A percentile compares a stretch with the other conserved stretches of the same genome.
Conservation (phyloP, 2,113 vertebrate genomes). For the Pantherophis guttatus region DNA sequence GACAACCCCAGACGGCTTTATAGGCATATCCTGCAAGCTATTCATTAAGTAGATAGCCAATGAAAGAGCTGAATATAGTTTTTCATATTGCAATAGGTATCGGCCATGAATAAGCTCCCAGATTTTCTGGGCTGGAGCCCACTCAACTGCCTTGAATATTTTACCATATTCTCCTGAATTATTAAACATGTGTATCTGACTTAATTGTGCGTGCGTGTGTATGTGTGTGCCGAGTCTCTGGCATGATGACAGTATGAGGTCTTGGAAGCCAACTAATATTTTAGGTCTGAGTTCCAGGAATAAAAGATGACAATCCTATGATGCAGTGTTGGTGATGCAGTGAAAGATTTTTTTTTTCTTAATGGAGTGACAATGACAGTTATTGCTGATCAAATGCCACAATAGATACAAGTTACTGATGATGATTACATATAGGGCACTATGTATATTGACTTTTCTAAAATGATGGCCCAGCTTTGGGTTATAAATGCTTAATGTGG, state of each 20-base stretch:
- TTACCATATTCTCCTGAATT: slow-evolving; percentile 24
- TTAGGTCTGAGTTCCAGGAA: slow-evolving; percentile 8
- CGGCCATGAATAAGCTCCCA: slow-evolving; percentile 9
- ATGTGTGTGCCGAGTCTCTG: background rate
- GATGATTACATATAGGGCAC: background rate
- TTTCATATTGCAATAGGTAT: background rate
- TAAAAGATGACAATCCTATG: slow-evolving; percentile 9
- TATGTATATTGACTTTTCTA: background rate
- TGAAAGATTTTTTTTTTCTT: background rate
- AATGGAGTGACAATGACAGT: background rate
- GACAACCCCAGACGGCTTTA: background rate
- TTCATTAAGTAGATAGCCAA: background rate
- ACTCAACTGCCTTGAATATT: slow-evolving; percentile 19
- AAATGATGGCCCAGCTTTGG: background rate
- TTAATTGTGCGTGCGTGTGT: background rate
- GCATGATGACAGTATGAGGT: background rate
- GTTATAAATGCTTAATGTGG: background rate
- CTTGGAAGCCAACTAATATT: slow-evolving; percentile 22
- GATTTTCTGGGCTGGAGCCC: background rate
- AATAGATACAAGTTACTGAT: background rate
- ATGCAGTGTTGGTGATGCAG: slow-evolving; percentile 15
- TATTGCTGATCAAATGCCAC: background rate
- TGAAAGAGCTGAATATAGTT: background rate
- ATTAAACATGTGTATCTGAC: slow-evolving; percentile 21
- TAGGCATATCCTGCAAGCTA: background rate